Evolutionary conservation across 1,140 invertebrate genomes (phyloP).

Genomic region (Hycleus cichorii): DNA sequence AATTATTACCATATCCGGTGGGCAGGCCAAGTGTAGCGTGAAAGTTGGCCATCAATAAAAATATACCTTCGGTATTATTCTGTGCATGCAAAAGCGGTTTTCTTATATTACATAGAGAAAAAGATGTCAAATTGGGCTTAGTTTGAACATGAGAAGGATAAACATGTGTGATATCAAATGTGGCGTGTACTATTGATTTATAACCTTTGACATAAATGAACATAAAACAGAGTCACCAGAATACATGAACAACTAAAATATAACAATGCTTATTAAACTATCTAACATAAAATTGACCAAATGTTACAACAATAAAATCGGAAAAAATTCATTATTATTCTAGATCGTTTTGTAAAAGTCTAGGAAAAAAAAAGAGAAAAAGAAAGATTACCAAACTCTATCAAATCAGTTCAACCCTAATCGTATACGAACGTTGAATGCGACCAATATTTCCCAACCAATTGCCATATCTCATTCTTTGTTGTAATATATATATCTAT

Average conservation of each 20-base stretch:
- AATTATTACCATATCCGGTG: constrained; percentile 13
- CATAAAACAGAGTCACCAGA: constrained; percentile 23
- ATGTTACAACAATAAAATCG: constrained; percentile 3
- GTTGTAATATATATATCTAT: no score
- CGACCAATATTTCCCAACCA: no score
- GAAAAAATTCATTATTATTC: constrained; percentile 13
- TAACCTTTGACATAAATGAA: constrained; percentile 20
- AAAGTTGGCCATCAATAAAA: constrained; percentile 20
- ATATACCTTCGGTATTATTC: constrained; percentile 15
- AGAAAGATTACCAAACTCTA: no score
- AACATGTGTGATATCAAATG: constrained; percentile 24
- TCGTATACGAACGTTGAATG: no score
- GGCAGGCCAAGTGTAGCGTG: constrained; percentile 16
- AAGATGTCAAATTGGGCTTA: constrained; percentile 11
- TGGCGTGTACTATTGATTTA: constrained; percentile 26
- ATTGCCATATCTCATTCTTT: no score
- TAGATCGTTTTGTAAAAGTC: no score
- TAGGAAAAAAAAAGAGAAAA: no score
- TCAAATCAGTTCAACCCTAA: no score
- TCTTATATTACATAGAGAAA: constrained; percentile 16
- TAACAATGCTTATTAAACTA: constrained; percentile 12
- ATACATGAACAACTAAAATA: constrained; percentile 23
- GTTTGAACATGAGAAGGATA: constrained; percentile 7
- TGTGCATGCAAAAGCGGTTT: constrained; percentile 19
- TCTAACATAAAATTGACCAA: constrained; percentile 10